Evolutionary conservation across 2,888 invertebrate species (phyloP), one percentile per base, ranked within the genome.

Genomic region (Conops quadrifasciatus): DNA sequence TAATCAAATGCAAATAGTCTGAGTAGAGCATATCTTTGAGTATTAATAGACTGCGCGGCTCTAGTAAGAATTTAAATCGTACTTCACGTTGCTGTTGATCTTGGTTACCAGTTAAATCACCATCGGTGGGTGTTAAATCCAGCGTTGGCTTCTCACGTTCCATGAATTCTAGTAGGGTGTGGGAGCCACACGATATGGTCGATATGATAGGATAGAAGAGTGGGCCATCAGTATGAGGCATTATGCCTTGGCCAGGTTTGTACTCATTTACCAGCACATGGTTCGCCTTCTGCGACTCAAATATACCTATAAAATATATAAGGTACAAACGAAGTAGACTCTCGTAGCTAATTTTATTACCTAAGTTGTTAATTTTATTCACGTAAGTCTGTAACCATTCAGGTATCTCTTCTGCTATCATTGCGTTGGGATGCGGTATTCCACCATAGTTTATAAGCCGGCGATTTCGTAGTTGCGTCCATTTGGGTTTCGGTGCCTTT

Each of bases 371-470:
- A 72, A 97, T 90, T 87, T 89, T 92, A 56, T 92, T 88, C 26
- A 94, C 87, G 80, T 92, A 93, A 19, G 81, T 85, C 77, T 90
- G 88, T 43, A 98, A 87, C 97, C 97, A 97, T 83, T 86, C 79
- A 1, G 98, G 98, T 76, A 98, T 91, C 74, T 89, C 88, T 85
- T 98, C 97, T 0, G 94, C 91, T 75, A 98, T 90, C 95, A 98
- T 96, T 71, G 96, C 97, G 80, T 95, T 96, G 19, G 89, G 90
- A 83, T 96, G 96, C 0, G 98, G 97, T 70, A 97, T 88, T 0
- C 98, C 98, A 28, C 98, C 98, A 91, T 98, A 99, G 85, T 98
- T 98, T 83, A 98, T 97, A n/a, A 99, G 88, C 74, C 97, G 89
- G 75, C 98, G 89, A 82, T 96, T 93, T 24, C 93, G 90, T 53